Evolutionary conservation across 2,113 vertebrate species (phyloP), one percentile per base, ranked within the genome.

Genomic region (Ciconia maguari): DNA sequence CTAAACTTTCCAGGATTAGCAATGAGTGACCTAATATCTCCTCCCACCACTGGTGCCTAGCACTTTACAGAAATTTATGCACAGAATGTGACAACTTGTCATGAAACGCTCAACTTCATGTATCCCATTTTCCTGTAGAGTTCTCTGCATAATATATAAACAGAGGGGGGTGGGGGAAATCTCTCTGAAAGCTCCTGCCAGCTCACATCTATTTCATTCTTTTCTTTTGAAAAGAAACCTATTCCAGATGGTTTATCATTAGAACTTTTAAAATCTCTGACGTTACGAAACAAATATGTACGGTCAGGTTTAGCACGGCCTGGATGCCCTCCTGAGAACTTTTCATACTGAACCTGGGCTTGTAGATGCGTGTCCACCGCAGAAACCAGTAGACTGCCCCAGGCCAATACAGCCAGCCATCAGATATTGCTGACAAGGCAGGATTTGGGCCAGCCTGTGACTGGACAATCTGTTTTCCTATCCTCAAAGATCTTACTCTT

Each of bases 61-160:
- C 70, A 84, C 69, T 93, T 94, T 86, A 87, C 90, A 95, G 69
- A 95, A 95, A 97, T 95, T 93, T 94, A 95, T 94, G 94, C 92
- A 95, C 87, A 94, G 94, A 96, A 96, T 91, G 76, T 94, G 96
- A 96, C 93, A 94, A 94, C 83, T 97, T 95, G 90, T 96, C 95
- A 96, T 72, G 86, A 93, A 93, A 93, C 89, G 90, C 90, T 97
- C 95, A 87, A 87, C 90, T 97, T 78, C 93, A 38, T 76, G 78
- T 94, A 96, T 95, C 92, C 84, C 94, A 82, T 93, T 94, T 91
- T 94, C 89, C 87, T 71, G 82, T 87, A 91, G 91, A 96, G 81
- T 92, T 93, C 70, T 94, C 87, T 94, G 75, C 89, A 92, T 96
- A 97, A 97, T 95, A 94, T 88, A 94, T 91, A 96, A 96, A 89